Evolutionary conservation across 2,797 vertebrate species (phyloP).

Genomic region (Perodicticus potto): DNA sequence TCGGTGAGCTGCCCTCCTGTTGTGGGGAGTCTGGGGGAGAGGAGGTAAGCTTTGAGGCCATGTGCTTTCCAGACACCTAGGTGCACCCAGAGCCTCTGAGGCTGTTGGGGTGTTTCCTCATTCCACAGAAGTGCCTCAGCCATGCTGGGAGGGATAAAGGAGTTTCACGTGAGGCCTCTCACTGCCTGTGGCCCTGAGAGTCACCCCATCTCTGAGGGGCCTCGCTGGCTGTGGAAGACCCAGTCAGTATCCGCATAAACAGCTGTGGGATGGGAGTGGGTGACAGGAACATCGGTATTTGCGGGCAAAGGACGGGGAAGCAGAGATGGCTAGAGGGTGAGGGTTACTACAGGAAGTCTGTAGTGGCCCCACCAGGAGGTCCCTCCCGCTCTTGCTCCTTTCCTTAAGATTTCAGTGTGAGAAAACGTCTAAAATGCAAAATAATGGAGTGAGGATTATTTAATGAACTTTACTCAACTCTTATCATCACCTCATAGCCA

Average conservation of each 20-base stretch:
- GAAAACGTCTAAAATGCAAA: background rate
- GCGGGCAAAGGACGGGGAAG: background rate
- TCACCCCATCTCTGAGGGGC: background rate
- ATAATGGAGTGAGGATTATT: background rate
- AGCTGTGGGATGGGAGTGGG: background rate
- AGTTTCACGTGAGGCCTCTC: background rate
- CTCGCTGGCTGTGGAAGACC: background rate
- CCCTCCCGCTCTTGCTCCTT: background rate
- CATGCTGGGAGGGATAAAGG: background rate
- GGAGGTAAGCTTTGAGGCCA: background rate
- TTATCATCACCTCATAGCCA: fast-evolving
- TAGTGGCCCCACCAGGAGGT: background rate
- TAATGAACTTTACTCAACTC: background rate
- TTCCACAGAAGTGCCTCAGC: background rate
- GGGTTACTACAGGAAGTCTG: background rate
- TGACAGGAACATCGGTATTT: background rate
- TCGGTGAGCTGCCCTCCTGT: slow-evolving; percentile 89
- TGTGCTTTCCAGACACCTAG: background rate
- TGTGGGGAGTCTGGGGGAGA: fast-evolving
- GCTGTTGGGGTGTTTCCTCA: fast-evolving
- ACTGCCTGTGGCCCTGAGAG: background rate
- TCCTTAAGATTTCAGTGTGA: background rate
- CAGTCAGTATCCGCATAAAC: background rate
- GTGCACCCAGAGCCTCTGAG: background rate
- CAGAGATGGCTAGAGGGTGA: background rate